These are phyloP conservation scores for Fratercula arctica DNA, from an alignment of 2,797 vertebrate genomes.

Conservation along the genomic window DNA sequence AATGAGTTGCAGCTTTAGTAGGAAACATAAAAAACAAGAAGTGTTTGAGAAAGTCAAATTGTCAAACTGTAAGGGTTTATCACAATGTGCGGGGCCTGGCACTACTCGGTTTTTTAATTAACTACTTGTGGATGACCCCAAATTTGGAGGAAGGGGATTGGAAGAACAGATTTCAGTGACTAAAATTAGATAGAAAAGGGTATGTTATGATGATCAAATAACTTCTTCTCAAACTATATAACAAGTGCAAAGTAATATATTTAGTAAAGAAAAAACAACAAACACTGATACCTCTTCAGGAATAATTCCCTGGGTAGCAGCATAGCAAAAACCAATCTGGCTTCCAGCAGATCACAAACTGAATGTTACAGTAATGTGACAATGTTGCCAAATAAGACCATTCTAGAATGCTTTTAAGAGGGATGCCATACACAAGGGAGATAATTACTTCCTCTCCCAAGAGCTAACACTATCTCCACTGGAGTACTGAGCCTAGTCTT, in stretches of 20 bases:
- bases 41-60: not conserved
- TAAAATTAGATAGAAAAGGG: not conserved
- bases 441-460: not conserved
- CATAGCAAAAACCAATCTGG: not conserved
- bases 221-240: not conserved
- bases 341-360: not conserved
- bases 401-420: not conserved
- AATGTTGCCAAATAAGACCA: not conserved
- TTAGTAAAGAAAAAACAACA: not conserved
- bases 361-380: not conserved
- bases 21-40: not conserved
- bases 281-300: not conserved
- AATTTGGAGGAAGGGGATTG: not conserved
- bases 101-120: not conserved
- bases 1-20: not conserved
- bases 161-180: not conserved
- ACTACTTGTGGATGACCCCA: not conserved
- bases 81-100: not conserved
- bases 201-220: not conserved
- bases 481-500: not conserved
- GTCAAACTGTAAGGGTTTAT: not conserved
- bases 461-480: not conserved
- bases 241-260: not conserved
- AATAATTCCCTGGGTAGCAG: not conserved
- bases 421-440: not conserved